phyloP scores from a whole-genome alignment of 1,140 invertebrate genomes.

The Atta cephalotes region DNA sequence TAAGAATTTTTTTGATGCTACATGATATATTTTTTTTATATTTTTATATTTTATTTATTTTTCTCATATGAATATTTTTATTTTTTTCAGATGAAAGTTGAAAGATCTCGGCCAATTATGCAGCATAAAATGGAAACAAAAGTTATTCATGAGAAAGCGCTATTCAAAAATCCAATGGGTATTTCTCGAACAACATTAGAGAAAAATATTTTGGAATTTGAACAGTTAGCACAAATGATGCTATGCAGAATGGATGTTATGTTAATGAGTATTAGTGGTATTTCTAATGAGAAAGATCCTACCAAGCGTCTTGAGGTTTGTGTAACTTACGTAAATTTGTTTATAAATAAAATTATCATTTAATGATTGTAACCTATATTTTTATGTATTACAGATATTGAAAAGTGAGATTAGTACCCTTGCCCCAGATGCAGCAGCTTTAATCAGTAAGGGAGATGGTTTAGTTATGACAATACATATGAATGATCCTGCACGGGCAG shows the following conservation, averaged over 20 bases:
- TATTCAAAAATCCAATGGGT: conserved; percentile 44
- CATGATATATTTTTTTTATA: background rate
- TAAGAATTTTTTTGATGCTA: background rate
- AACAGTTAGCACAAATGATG: conserved; percentile 88
- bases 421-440: conserved; percentile 92
- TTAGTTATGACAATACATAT: conserved; percentile 90
- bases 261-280: conserved; percentile 89
- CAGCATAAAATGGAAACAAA: conserved; percentile 62
- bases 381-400: conserved; percentile 85
- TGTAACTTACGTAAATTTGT: conserved; percentile 23
- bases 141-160: conserved; percentile 38
- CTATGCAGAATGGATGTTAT: conserved; percentile 89
- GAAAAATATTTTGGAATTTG: conserved; percentile 87
- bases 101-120: conserved; percentile 56
- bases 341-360: background rate
- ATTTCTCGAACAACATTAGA: conserved; percentile 83
- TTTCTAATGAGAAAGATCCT: conserved; percentile 89
- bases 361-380: conserved; percentile 39
- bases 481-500: conserved; percentile 86
- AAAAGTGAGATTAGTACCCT: conserved; percentile 89
- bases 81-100: conserved; percentile 65
- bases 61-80: background rate
- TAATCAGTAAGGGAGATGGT: conserved; percentile 93
- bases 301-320: conserved; percentile 88
- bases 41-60: background rate